A percentile compares a stretch with the other conserved stretches of the same genome.
phyloP scores from a whole-genome alignment of 2,888 invertebrate genomes.

The Phortica magna region DNA sequence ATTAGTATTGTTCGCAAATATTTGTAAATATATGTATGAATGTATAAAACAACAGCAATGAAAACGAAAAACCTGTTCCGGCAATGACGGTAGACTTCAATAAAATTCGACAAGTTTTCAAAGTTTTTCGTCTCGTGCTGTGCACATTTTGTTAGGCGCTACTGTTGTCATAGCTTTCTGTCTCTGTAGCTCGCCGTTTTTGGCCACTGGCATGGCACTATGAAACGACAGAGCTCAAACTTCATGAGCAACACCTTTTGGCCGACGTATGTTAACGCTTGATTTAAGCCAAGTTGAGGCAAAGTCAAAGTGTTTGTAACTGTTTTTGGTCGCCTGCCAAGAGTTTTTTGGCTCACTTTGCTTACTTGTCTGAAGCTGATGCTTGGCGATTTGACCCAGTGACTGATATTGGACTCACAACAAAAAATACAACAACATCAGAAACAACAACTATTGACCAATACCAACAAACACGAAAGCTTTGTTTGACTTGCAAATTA shows the following conservation, averaged over 20 bases:
- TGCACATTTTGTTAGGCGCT: neutral
- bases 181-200: neutral
- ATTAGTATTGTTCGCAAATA: neutral
- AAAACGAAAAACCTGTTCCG: neutral
- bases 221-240: neutral
- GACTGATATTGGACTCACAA: neutral
- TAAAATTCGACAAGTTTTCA: neutral
- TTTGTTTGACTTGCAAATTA: neutral
- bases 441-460: neutral
- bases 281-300: neutral
- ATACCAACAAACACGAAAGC: neutral
- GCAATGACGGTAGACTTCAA: neutral
- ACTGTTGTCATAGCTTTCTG: neutral
- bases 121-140: neutral
- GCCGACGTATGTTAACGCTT: neutral
- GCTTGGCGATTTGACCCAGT: neutral
- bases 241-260: neutral
- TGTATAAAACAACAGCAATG: too few relatives aligned
- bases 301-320: neutral
- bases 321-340: neutral
- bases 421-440: too few relatives aligned
- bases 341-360: neutral
- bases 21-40: neutral
- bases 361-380: neutral
- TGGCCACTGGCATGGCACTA: neutral